Evolutionary conservation across 1,140 invertebrate species (phyloP).

Genomic region (Drosophila virilis): DNA sequence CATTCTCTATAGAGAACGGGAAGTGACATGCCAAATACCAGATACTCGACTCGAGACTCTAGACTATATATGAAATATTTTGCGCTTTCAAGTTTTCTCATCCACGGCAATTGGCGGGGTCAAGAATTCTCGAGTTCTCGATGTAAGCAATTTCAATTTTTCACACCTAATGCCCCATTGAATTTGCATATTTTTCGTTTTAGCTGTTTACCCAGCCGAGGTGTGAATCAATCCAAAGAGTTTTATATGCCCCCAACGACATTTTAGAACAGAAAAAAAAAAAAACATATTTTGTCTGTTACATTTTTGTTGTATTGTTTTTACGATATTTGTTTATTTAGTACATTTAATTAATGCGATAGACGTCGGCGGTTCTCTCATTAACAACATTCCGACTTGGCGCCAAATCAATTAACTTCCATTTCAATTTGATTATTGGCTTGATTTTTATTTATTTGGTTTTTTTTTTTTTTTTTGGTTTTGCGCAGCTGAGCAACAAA

Average conservation of each 20-base stretch:
- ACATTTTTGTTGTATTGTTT: slow-evolving; percentile 36
- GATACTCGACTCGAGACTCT: slow-evolving; percentile 1
- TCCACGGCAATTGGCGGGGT: not conserved
- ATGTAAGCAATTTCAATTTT: no score
- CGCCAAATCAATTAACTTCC: slow-evolving; percentile 72
- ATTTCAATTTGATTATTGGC: slow-evolving; percentile 41
- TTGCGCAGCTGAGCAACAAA: slow-evolving; percentile 50
- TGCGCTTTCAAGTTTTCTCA: not conserved
- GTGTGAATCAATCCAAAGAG: slow-evolving; percentile 36
- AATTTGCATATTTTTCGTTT: no score
- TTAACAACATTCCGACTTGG: slow-evolving; percentile 68
- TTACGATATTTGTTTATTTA: slow-evolving; percentile 66
- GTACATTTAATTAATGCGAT: slow-evolving; percentile 71
- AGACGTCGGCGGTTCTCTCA: slow-evolving; percentile 48
- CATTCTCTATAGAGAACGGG: slow-evolving; percentile 7
- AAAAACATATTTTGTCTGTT: slow-evolving; percentile 22
- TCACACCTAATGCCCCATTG: no score
- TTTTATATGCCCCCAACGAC: not conserved
- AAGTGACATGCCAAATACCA: slow-evolving; percentile 18
- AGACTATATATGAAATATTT: slow-evolving; percentile 5
- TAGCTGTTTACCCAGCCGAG: not conserved
- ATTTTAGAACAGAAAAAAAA: slow-evolving; percentile 24
- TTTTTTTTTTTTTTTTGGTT: slow-evolving; percentile 21
- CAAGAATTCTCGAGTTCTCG: not conserved
- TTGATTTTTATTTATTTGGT: slow-evolving; percentile 27